phyloP scores from a whole-genome alignment of 2,113 vertebrate species.

The Nerophis lumbriciformis region DNA sequence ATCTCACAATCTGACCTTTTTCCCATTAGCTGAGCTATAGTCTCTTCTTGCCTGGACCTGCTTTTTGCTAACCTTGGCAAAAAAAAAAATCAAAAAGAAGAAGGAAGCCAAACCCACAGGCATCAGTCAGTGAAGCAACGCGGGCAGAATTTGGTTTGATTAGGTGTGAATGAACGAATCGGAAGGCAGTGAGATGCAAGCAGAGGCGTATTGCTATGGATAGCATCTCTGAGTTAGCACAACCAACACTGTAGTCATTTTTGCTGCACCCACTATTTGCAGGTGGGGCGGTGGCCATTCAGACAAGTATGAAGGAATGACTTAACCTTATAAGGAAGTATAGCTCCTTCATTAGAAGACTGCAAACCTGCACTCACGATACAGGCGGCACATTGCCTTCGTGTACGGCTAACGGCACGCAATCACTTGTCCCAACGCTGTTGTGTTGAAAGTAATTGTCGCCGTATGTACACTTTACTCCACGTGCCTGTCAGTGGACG shows the following conservation, averaged over 20 bases:
- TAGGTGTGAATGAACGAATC: too few species aligned
- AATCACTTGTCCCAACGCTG: too few species aligned
- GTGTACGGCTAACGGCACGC: too few species aligned
- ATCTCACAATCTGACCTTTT: too few species aligned
- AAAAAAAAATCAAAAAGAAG: neutral
- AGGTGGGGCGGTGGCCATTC: neutral
- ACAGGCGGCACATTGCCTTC: too few species aligned
- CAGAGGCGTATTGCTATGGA: neutral
- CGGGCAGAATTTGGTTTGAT: too few species aligned
- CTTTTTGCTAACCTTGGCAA: slow-evolving; percentile 27
- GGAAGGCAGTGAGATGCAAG: neutral
- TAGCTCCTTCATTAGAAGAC: neutral
- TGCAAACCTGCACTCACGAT: too few species aligned
- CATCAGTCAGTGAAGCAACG: slow-evolving; percentile 7
- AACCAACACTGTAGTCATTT: neutral
- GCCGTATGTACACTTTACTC: too few species aligned
- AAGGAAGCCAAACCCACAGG: slow-evolving; percentile 35
- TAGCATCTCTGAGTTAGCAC: neutral
- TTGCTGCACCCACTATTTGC: neutral
- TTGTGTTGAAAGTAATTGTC: too few species aligned
- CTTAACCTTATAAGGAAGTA: neutral
- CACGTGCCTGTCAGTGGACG: too few species aligned
- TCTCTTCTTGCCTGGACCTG: slow-evolving; percentile 40
- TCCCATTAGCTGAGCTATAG: slow-evolving; percentile 22
- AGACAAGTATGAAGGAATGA: neutral